These are phyloP conservation scores for Cordilura impudica DNA, from an alignment of 2,888 invertebrate genomes.

Conservation along the genomic window DNA sequence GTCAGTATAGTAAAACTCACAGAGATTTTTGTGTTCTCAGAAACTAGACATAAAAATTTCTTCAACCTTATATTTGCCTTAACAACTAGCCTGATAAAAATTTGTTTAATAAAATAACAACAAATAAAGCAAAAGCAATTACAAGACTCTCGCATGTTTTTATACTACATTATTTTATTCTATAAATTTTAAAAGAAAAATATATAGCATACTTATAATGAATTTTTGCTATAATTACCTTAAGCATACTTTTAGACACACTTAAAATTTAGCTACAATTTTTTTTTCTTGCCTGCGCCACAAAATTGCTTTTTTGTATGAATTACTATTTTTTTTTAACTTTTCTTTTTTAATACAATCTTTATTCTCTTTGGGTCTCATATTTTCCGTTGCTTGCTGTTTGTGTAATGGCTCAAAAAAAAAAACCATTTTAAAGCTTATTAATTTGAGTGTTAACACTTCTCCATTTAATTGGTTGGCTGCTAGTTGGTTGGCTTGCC, in stretches of 20 bases:
- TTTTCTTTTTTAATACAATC: not conserved
- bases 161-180: not conserved
- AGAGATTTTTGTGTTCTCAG: no score
- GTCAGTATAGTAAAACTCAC: no score
- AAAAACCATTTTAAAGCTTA: not conserved
- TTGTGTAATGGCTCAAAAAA: not conserved
- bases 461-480: conserved; percentile 6
- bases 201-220: not conserved
- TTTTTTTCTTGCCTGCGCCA: not conserved
- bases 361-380: not conserved
- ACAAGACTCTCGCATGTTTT: no score
- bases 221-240: not conserved
- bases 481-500: not conserved
- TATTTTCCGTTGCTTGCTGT: not conserved
- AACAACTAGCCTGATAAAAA: no score
- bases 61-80: no score
- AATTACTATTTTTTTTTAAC: not conserved
- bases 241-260: not conserved
- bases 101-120: no score
- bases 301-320: not conserved
- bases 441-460: conserved; percentile 1
- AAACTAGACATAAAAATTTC: no score
- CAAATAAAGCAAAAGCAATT: no score
- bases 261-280: not conserved
- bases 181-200: not conserved